These are phyloP conservation scores for Buceros bicornis DNA, from an alignment of 2,797 vertebrate genomes.

Conservation along the genomic window DNA sequence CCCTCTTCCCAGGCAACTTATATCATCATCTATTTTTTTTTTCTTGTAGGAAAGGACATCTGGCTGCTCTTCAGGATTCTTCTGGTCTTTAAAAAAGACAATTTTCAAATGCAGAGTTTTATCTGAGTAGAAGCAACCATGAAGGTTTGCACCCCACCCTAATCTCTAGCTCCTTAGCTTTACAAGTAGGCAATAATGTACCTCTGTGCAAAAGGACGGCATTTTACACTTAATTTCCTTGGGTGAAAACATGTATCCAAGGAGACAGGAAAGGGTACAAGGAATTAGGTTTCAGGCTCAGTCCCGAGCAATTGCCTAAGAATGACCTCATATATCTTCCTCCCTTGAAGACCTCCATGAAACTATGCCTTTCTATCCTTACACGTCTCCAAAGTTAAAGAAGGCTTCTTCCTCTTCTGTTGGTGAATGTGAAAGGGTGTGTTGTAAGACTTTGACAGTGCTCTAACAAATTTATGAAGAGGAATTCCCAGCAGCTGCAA, in stretches of 20 bases:
- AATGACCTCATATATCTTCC: neutral
- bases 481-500: neutral
- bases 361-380: neutral
- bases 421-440: neutral
- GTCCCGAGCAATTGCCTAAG: neutral
- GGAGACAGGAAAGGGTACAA: neutral
- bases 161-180: neutral
- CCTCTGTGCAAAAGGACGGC: neutral
- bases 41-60: neutral
- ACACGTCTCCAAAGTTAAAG: neutral
- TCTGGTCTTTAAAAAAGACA: neutral
- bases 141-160: neutral
- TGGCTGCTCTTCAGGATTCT: neutral
- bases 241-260: neutral
- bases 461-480: neutral
- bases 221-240: conserved; percentile 22
- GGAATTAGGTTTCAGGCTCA: neutral
- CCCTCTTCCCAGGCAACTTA: neutral
- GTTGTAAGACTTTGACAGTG: neutral
- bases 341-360: neutral
- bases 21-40: neutral
- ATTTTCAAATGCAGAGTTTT: neutral
- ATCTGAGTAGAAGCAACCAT: neutral
- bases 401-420: neutral
- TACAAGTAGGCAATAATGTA: neutral